phyloP scores from a whole-genome alignment of 2,797 vertebrate genomes.

The Serranus cabrilla region DNA sequence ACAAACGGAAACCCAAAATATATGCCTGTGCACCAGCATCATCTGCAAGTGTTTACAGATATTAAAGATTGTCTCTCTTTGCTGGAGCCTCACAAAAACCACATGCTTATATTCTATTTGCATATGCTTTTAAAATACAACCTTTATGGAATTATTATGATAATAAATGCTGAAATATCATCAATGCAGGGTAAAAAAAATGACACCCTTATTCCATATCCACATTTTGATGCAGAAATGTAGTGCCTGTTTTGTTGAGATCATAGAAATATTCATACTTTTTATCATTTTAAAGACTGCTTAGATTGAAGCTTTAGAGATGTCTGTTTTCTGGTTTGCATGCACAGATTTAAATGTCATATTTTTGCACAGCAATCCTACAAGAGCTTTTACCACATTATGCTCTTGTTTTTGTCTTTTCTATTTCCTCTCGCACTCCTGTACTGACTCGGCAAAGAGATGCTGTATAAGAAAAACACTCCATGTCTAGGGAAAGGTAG shows the following conservation, averaged over 20 bases:
- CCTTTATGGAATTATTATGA: background rate
- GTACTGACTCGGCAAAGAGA: conserved; percentile 16
- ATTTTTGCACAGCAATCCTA: background rate
- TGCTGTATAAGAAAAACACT: background rate
- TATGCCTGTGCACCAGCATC: conserved; percentile 23
- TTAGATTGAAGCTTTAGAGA: background rate
- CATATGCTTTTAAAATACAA: background rate
- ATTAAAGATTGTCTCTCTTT: conserved; percentile 9
- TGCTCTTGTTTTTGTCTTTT: conserved; percentile 41
- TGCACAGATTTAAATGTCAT: background rate
- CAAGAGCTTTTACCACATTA: background rate
- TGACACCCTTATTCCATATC: too few species aligned
- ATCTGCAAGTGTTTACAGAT: conserved; percentile 31
- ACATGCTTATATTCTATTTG: background rate
- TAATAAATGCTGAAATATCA: background rate
- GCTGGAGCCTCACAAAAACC: background rate
- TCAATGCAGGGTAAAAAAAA: too few species aligned
- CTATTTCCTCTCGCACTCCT: background rate
- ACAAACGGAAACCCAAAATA: conserved; percentile 40
- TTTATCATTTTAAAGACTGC: too few species aligned
- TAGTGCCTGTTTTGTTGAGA: too few species aligned
- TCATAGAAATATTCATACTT: too few species aligned
- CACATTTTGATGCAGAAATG: too few species aligned
- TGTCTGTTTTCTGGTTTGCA: background rate
- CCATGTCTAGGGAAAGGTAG: conserved; percentile 7